These are phyloP conservation scores for Ciona savignyi DNA, from an alignment of 23 tunicate species.

Conservation along the genomic window DNA sequence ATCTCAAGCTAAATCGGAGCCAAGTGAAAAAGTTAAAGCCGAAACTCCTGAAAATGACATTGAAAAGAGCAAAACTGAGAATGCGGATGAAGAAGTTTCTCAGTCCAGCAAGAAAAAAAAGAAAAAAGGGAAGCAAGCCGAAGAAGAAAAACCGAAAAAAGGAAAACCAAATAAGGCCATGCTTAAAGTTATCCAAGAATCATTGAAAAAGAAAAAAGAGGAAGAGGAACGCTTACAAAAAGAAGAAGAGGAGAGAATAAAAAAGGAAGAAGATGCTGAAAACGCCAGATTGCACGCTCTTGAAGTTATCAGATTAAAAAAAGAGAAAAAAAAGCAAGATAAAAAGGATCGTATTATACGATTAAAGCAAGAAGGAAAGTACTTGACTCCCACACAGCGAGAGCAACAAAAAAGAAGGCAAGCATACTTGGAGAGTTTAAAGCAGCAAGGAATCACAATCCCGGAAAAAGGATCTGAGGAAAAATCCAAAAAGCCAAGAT, in stretches of 20 bases:
- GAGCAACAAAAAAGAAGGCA: constrained; percentile 58
- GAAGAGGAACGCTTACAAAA: constrained; percentile 56
- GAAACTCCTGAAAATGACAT: constrained; percentile 6
- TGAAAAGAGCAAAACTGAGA: neutral
- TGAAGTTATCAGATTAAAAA: constrained; percentile 50
- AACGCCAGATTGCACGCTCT: constrained; percentile 25
- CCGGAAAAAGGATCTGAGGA: constrained; percentile 30
- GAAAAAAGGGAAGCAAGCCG: constrained; percentile 40
- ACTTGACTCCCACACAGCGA: constrained; percentile 65
- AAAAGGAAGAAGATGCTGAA: constrained; percentile 73
- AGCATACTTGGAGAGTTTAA: constrained; percentile 43
- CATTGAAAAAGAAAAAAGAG: constrained; percentile 52
- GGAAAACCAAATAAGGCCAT: constrained; percentile 41
- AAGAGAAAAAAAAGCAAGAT: constrained; percentile 73
- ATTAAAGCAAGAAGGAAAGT: constrained; percentile 67
- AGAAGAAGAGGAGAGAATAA: constrained; percentile 68
- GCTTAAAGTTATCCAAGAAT: constrained; percentile 57
- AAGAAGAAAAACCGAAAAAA: constrained; percentile 31
- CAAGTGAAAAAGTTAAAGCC: constrained; percentile 5
- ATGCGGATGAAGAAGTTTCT: constrained; percentile 2
- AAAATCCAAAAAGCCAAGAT: constrained; percentile 30
- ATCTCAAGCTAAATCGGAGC: neutral
- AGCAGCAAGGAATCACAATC: constrained; percentile 40
- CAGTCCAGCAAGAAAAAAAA: constrained; percentile 54
- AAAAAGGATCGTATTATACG: constrained; percentile 80